These are phyloP conservation scores for Boleophthalmus pectinirostris DNA, from an alignment of 2,113 vertebrate species.

Conservation along the genomic window DNA sequence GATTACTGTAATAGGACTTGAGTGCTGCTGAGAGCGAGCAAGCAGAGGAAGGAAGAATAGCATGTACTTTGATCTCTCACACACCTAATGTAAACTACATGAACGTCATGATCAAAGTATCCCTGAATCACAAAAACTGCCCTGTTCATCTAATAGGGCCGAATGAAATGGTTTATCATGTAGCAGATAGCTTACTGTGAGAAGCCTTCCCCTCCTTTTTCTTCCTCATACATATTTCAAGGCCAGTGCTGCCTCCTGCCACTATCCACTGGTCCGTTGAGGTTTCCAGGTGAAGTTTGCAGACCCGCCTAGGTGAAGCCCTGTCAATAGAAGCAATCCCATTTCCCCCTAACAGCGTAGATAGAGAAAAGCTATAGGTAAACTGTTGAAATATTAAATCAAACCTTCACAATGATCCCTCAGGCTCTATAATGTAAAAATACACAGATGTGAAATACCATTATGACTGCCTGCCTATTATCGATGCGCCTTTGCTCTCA, in stretches of 20 bases:
- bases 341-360: slow-evolving; percentile 14
- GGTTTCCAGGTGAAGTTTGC: slow-evolving; percentile 21
- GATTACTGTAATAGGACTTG: slow-evolving; percentile 8
- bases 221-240: slow-evolving; percentile 58
- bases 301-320: slow-evolving; percentile 39
- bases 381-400: slow-evolving; percentile 43
- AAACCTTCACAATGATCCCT: slow-evolving; percentile 11
- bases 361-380: slow-evolving; percentile 30
- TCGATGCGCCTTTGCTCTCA: neutral
- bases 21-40: neutral
- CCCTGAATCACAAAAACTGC: slow-evolving; percentile 30
- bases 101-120: slow-evolving; percentile 24
- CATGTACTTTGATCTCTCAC: slow-evolving; percentile 24
- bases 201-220: neutral
- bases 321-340: slow-evolving; percentile 33
- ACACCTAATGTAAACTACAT: slow-evolving; percentile 17
- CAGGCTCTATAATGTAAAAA: neutral
- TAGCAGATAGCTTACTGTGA: slow-evolving; percentile 21
- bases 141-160: slow-evolving; percentile 24
- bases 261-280: slow-evolving; percentile 14
- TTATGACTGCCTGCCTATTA: neutral
- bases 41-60: neutral
- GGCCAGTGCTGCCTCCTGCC: slow-evolving; percentile 24
- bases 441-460: neutral
- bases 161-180: neutral